Conservation (phyloP, 1,140 invertebrate species). For the Zaprionus vittiger region DNA sequence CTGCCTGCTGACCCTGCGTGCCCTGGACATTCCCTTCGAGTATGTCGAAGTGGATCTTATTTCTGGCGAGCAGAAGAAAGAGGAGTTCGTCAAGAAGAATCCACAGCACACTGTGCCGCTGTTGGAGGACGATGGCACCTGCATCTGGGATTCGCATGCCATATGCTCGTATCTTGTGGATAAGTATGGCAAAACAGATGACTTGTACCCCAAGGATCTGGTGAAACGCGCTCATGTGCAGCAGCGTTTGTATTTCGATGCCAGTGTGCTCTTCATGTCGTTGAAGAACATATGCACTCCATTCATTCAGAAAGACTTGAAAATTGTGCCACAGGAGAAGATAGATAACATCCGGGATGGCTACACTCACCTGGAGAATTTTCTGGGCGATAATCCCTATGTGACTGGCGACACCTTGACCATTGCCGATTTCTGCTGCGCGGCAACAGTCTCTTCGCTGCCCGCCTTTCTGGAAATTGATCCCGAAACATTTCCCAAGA, state of each 20-base stretch:
- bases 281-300: constrained; percentile 54
- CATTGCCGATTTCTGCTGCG: constrained; percentile 87
- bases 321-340: constrained; percentile 58
- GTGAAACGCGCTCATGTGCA: constrained; percentile 85
- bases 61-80: constrained; percentile 87
- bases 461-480: constrained; percentile 69
- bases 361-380: constrained; percentile 86
- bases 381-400: constrained; percentile 85
- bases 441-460: constrained; percentile 80
- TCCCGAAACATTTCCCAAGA: constrained; percentile 72
- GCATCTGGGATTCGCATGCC: constrained; percentile 82
- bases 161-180: constrained; percentile 86
- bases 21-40: constrained; percentile 84
- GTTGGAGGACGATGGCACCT: constrained; percentile 66
- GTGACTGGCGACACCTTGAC: constrained; percentile 86
- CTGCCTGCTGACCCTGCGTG: constrained; percentile 83
- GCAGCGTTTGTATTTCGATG: constrained; percentile 86
- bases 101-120: constrained; percentile 83
- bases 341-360: constrained; percentile 83
- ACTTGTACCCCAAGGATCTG: constrained; percentile 86
- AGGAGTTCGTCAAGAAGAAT: constrained; percentile 86
- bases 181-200: constrained; percentile 86
- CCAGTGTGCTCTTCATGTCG: constrained; percentile 85
- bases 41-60: constrained; percentile 86
- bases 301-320: constrained; percentile 48